Evolutionary conservation across 2,113 vertebrate genomes (phyloP).

Genomic region (Lampris incognitus): DNA sequence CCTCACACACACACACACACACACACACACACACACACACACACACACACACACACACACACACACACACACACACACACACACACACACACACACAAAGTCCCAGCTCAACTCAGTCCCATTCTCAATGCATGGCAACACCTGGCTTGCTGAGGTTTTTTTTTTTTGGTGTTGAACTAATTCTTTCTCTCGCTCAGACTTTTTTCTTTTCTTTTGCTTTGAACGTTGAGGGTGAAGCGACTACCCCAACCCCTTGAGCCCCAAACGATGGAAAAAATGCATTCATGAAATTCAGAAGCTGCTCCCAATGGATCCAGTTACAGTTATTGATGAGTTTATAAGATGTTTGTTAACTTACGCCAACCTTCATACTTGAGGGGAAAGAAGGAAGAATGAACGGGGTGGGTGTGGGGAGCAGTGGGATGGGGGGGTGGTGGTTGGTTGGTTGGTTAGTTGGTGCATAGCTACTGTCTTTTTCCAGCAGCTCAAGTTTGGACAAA

Average conservation of each 20-base stretch:
- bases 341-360: constrained; percentile 74
- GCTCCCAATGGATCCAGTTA: constrained; percentile 75
- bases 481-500: constrained; percentile 35
- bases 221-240: constrained; percentile 34
- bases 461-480: constrained; percentile 70
- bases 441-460: constrained; percentile 14
- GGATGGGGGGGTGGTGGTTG: background rate
- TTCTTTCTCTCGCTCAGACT: constrained; percentile 3
- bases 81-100: constrained; percentile 6
- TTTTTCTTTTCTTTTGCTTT: constrained; percentile 5
- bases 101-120: constrained; percentile 41
- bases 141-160: constrained; percentile 33
- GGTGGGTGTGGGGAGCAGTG: constrained; percentile 46
- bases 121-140: constrained; percentile 48
- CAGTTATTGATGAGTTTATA: constrained; percentile 82
- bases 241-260: constrained; percentile 46
- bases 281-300: constrained; percentile 80
- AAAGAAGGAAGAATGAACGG: constrained; percentile 38
- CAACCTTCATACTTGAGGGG: constrained; percentile 61
- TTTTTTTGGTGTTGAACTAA: constrained; percentile 21
- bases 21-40: no score
- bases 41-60: no score
- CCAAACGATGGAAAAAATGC: constrained; percentile 72
- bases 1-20: constrained; percentile 10
- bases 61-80: constrained; percentile 1